A percentile compares a stretch with the other conserved stretches of the same genome.
Evolutionary conservation across 2,888 invertebrate genomes (phyloP).

Genomic region (Globia sparganii): DNA sequence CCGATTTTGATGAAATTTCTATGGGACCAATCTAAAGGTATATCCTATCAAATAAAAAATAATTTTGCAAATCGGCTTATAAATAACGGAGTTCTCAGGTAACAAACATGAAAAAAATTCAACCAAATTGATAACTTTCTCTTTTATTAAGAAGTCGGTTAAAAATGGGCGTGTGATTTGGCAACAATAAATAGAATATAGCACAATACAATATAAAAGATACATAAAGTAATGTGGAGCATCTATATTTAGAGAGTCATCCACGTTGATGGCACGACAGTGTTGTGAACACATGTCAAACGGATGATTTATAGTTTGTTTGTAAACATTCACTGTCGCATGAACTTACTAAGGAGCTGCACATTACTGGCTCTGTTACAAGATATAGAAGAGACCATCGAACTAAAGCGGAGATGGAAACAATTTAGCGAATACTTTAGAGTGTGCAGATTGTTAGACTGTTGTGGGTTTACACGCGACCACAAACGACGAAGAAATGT

Average conservation of each 20-base stretch:
- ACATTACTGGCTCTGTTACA: constrained; percentile 20
- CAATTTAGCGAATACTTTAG: background rate
- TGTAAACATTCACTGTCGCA: constrained; percentile 54
- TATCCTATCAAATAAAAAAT: too few relatives aligned
- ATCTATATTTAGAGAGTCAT: constrained; percentile 55
- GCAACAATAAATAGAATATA: constrained; percentile 15
- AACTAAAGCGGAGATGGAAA: constrained; percentile 35
- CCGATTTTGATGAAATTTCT: too few relatives aligned
- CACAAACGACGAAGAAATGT: constrained; percentile 16
- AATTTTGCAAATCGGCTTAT: too few relatives aligned
- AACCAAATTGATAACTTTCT: too few relatives aligned
- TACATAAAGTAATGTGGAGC: constrained; percentile 36
- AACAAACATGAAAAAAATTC: too few relatives aligned
- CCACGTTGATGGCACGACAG: constrained; percentile 43
- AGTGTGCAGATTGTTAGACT: background rate
- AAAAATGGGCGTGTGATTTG: constrained; percentile 14
- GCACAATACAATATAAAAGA: background rate
- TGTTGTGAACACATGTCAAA: constrained; percentile 59
- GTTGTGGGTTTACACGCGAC: constrained; percentile 4
- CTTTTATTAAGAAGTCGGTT: too few relatives aligned
- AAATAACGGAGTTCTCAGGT: too few relatives aligned
- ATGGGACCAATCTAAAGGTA: too few relatives aligned
- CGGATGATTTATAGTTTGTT: constrained; percentile 59
- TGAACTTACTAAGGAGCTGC: constrained; percentile 20
- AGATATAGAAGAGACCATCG: background rate